Conservation (phyloP, 2,888 invertebrate species). For the Homarus gammarus region DNA sequence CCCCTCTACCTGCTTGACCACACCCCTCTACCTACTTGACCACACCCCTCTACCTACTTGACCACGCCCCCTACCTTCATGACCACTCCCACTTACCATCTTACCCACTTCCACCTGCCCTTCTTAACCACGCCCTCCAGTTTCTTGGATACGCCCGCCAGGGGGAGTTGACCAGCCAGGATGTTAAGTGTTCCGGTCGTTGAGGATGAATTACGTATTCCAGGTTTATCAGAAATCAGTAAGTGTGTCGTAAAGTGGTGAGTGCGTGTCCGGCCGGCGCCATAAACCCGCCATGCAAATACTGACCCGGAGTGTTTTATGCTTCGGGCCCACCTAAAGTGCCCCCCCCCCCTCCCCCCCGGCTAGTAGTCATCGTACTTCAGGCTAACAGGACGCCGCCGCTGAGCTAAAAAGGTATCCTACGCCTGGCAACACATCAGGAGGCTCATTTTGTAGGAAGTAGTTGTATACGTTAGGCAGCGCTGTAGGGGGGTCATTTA, state of each 20-base stretch:
- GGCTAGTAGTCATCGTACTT: neutral
- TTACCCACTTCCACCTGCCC: neutral
- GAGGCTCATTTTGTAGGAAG: too few species aligned
- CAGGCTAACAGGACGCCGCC: neutral
- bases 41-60: too few species aligned
- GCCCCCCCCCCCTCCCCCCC: too few species aligned
- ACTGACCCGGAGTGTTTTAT: neutral
- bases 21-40: too few species aligned
- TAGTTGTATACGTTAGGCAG: too few species aligned
- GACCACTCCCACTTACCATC: neutral
- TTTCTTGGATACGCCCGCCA: neutral
- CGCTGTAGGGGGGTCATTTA: too few species aligned
- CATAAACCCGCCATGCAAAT: constrained; percentile 20
- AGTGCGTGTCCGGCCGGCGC: neutral
- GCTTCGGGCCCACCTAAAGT: neutral
- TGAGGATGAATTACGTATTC: neutral
- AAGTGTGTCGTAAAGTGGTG: neutral
- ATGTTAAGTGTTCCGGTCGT: constrained; percentile 6
- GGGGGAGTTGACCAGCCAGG: neutral
- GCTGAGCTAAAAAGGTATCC: too few species aligned
- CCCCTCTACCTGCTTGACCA: too few species aligned
- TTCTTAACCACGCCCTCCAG: neutral
- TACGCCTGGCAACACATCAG: too few species aligned
- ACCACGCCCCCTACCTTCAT: neutral
- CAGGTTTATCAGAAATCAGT: constrained; percentile 20